Evolutionary conservation across 2,888 invertebrate species (phyloP).

Genomic region (Harpalus rubripes): DNA sequence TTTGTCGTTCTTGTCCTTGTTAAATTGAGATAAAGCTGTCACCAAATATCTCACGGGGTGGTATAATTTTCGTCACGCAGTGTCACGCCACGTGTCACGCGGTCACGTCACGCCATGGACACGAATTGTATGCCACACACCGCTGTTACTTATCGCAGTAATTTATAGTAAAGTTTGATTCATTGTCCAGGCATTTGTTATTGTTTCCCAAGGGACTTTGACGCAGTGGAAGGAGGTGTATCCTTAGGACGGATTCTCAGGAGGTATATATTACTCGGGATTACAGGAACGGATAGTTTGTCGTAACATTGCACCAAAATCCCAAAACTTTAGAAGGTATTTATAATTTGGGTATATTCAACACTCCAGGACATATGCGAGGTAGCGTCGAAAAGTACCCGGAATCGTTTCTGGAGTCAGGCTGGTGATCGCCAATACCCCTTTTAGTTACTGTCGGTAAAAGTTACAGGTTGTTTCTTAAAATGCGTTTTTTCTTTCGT

Average conservation of each 20-base stretch:
- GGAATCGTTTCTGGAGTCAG: no score
- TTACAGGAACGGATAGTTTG: no score
- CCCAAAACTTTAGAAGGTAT: no score
- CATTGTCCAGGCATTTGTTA: slow-evolving; percentile 53
- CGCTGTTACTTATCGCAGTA: slow-evolving; percentile 49
- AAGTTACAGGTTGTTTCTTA: no score
- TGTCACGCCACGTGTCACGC: slow-evolving; percentile 28
- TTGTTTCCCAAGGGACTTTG: slow-evolving; percentile 44
- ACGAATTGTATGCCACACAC: slow-evolving; percentile 29
- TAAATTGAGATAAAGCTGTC: slow-evolving; percentile 19
- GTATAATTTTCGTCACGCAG: slow-evolving; percentile 44
- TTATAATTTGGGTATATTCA: no score
- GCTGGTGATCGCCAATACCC: no score
- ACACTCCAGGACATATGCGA: no score
- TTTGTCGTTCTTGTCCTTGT: not conserved
- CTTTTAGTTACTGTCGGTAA: no score
- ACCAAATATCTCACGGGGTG: slow-evolving; percentile 9
- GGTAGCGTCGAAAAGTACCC: no score
- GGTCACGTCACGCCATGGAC: slow-evolving; percentile 31
- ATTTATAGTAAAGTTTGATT: slow-evolving; percentile 59
- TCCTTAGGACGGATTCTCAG: not conserved
- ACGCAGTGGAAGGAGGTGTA: not conserved
- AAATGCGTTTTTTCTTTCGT: no score
- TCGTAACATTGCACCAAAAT: no score
- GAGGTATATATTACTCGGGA: no score